phyloP scores from a whole-genome alignment of 2,113 vertebrate genomes.

The Urocolius indicus region DNA sequence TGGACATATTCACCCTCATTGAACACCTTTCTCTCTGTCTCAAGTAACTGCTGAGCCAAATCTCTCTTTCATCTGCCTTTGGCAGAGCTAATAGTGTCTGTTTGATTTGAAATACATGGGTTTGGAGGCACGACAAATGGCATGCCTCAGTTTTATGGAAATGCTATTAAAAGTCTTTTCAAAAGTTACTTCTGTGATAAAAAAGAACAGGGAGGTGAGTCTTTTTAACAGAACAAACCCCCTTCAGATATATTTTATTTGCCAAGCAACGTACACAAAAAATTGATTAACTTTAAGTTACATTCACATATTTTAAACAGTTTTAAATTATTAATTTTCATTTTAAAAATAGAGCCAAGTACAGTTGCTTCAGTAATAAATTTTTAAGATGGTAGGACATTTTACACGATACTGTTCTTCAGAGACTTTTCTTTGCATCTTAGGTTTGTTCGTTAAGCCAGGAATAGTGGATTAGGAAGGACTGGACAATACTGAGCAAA shows the following conservation, averaged over 20 bases:
- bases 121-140: not conserved
- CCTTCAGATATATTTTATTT: slow-evolving; percentile 18
- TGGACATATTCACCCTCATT: not conserved
- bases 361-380: slow-evolving; percentile 40
- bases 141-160: not conserved
- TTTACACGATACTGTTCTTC: not conserved
- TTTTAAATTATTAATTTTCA: slow-evolving; percentile 65
- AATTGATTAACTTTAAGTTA: slow-evolving; percentile 40
- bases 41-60: not conserved
- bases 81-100: not conserved
- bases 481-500: not conserved
- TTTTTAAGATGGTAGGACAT: slow-evolving; percentile 50
- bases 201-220: not conserved
- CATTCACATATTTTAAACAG: slow-evolving; percentile 56
- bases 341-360: slow-evolving; percentile 45
- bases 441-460: not conserved
- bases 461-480: not conserved
- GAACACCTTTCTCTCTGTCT: not conserved
- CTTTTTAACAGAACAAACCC: not conserved
- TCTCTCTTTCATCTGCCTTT: not conserved
- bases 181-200: not conserved
- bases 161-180: not conserved
- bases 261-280: slow-evolving; percentile 46
- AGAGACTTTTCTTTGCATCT: not conserved
- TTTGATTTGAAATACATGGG: not conserved